These are phyloP conservation scores for Copsychus sechellarum DNA, from an alignment of 2,113 vertebrate species.

Conservation along the genomic window DNA sequence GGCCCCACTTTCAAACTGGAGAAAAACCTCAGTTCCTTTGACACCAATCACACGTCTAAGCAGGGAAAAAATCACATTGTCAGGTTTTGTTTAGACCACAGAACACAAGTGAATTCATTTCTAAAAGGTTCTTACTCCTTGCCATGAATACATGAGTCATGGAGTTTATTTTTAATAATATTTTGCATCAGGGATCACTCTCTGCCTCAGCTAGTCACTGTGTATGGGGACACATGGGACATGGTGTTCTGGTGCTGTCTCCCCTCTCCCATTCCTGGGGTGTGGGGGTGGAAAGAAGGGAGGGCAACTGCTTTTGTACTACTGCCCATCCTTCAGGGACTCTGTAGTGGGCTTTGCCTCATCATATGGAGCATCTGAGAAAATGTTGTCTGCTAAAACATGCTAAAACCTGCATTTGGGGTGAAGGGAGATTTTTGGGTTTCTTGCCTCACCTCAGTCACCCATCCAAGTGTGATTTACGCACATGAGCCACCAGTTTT, in stretches of 20 bases:
- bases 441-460: neutral
- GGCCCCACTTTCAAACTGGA: neutral
- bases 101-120: neutral
- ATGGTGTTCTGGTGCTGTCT: neutral
- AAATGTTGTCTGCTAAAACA: neutral
- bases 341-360: neutral
- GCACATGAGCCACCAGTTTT: neutral
- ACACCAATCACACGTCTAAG: neutral
- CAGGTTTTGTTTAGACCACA: neutral
- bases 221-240: neutral
- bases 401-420: neutral
- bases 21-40: neutral
- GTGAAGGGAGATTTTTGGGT: neutral
- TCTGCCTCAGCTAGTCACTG: neutral
- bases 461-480: neutral
- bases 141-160: slow-evolving; percentile 8
- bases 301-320: neutral
- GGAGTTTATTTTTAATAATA: neutral
- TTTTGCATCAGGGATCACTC: neutral
- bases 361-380: neutral
- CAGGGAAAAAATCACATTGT: neutral
- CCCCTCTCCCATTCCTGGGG: neutral
- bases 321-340: neutral
- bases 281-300: neutral
- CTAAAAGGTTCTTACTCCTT: neutral